Evolutionary conservation across 2,113 vertebrate genomes (phyloP), one percentile per base, ranked within the genome.

Genomic region (Leucopsar rothschildi): DNA sequence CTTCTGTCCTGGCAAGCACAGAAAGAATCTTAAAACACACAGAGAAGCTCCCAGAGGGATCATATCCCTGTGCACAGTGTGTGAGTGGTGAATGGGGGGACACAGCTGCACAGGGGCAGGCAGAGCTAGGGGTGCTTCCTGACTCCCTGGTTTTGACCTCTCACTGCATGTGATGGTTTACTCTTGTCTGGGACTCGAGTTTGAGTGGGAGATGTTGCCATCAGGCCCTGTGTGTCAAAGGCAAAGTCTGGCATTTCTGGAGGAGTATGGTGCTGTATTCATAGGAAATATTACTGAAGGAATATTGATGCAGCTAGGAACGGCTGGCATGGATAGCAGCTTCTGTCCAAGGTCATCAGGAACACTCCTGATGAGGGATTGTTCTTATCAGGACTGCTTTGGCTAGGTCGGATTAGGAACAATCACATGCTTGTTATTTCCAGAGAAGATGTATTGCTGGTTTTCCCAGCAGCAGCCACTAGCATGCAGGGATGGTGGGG

Each of bases 11-110:
- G 47, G 19, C 25, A 65, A 68, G 33, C 23, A 64, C 29, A 82
- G 49, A 55, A 91, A n/a, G 5, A 85, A 25, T 25, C 71, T 56
- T 56, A 37, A 59, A 78, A 44, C 39, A 63, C 7, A 10, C 0
- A 1, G 39, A 59, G 24, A 42, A 42, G 15, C 7, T 76, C 52
- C 63, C 35, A 68, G 53, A 72, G 53, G 27, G 21, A 49, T 73
- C 17, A 4, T 8, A 24, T 31, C 23, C 33, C 49, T 20, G 12
- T 12, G 42, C 1, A 1, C 16, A 53, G 1, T 0, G 0, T 28
- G n/a, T 33, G 49, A 57, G 28, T 5, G 20, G 13, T 24, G 15
- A 29, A 4, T 15, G 3, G 17, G 31, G 42, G 15, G 19, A 33
- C 4, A 3, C 3, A 15, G 17, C 15, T 33, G 53, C 12, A 14